Conservation (phyloP, 2,113 vertebrate genomes). For the Pedetes capensis region DNA sequence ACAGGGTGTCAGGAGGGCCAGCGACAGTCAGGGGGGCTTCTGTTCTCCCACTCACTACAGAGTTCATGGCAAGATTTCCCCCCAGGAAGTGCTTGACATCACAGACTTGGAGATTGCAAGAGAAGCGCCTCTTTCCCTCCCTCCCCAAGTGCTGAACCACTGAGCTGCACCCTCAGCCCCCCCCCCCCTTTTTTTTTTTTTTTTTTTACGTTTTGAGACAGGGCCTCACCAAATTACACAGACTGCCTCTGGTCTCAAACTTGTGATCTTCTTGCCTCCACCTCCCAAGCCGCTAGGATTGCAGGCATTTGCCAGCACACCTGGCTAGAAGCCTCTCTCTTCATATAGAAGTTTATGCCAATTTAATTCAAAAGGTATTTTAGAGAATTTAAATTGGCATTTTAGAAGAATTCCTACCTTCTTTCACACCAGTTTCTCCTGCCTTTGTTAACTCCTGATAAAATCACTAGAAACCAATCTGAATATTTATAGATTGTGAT, state of each 20-base stretch:
- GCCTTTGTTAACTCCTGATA: not conserved
- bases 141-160: too few relatives aligned
- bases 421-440: not conserved
- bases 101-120: not conserved
- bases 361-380: not conserved
- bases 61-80: not conserved
- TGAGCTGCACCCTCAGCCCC: too few relatives aligned
- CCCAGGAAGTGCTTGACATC: not conserved
- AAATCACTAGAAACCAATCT: not conserved
- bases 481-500: not conserved
- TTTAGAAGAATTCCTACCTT: not conserved
- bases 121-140: too few relatives aligned
- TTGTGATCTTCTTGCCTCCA: too few relatives aligned
- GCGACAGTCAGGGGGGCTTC: not conserved
- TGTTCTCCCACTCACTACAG: not conserved
- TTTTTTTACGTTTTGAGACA: too few relatives aligned
- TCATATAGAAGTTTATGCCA: not conserved
- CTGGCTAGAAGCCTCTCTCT: not conserved
- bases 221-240: too few relatives aligned
- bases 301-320: too few relatives aligned
- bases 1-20: not conserved
- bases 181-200: too few relatives aligned
- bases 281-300: too few relatives aligned
- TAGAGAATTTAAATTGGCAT: not conserved
- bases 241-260: too few relatives aligned